These are phyloP conservation scores for Ecliptopera silaceata DNA, from an alignment of 2,888 invertebrate genomes.

Conservation along the genomic window DNA sequence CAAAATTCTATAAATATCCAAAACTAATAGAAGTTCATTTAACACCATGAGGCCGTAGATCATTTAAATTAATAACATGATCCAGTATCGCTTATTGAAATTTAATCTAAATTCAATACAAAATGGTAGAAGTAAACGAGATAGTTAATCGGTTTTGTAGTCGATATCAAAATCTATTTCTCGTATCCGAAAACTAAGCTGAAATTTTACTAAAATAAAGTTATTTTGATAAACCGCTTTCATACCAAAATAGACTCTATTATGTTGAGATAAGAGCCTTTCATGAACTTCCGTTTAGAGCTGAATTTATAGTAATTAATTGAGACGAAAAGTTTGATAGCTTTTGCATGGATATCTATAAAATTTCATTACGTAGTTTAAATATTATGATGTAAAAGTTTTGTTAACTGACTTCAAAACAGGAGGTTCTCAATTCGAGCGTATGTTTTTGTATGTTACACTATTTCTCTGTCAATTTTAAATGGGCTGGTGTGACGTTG, in stretches of 20 bases:
- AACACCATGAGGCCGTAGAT: background rate
- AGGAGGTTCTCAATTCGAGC: too few relatives aligned
- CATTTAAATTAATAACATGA: background rate
- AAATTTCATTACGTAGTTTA: background rate
- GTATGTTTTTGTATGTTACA: too few relatives aligned
- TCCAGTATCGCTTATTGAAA: constrained; percentile 6
- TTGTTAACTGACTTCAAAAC: too few relatives aligned
- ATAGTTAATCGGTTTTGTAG: constrained; percentile 24
- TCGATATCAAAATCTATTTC: constrained; percentile 25
- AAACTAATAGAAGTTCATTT: background rate
- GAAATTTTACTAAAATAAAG: constrained; percentile 11
- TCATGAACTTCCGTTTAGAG: background rate
- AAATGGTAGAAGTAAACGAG: constrained; percentile 16
- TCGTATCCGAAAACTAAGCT: constrained; percentile 27
- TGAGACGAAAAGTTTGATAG: constrained; percentile 19
- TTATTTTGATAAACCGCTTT: background rate
- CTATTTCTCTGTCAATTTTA: too few relatives aligned
- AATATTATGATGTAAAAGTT: too few relatives aligned
- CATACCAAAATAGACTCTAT: constrained; percentile 7
- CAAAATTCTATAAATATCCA: too few relatives aligned
- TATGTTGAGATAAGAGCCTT: background rate
- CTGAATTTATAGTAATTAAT: constrained; percentile 1
- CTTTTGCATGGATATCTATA: constrained; percentile 3
- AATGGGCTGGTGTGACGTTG: too few relatives aligned
- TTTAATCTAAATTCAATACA: constrained; percentile 23